Evolutionary conservation across 2,888 invertebrate genomes (phyloP).

Genomic region (Nomada hirtipes): DNA sequence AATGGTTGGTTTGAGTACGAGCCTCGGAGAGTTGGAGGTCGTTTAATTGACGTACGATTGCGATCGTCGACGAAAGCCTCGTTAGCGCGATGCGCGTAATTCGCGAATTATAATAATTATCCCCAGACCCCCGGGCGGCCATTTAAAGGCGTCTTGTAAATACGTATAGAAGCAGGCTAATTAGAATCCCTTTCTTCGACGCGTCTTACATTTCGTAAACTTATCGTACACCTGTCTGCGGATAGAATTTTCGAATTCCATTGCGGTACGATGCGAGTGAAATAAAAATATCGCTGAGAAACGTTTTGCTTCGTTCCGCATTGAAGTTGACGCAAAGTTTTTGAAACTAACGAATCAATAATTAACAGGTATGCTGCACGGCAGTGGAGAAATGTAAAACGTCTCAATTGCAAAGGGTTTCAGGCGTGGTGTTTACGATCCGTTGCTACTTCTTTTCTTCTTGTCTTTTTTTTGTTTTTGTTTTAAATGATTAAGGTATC

Average conservation of each 20-base stretch:
- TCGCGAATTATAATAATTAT: slow-evolving; percentile 49
- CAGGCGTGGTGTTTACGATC: slow-evolving; percentile 22
- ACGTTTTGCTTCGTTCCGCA: neutral
- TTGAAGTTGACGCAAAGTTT: neutral
- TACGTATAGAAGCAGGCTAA: slow-evolving; percentile 51
- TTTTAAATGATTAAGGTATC: slow-evolving; percentile 61
- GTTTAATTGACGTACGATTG: slow-evolving; percentile 45
- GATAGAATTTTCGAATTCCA: neutral
- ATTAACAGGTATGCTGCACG: neutral
- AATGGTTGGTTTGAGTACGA: slow-evolving; percentile 4
- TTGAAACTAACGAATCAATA: neutral
- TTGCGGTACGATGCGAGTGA: neutral
- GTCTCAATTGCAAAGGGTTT: slow-evolving; percentile 31
- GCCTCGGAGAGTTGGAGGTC: slow-evolving; percentile 2
- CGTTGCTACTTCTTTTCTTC: slow-evolving; percentile 12
- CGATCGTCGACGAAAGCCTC: slow-evolving; percentile 65
- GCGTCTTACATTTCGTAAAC: slow-evolving; percentile 15
- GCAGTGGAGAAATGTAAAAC: slow-evolving; percentile 12
- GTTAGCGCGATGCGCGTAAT: slow-evolving; percentile 72
- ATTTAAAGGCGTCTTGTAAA: slow-evolving; percentile 67
- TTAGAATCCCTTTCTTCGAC: slow-evolving; percentile 37
- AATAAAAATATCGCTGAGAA: too few species aligned
- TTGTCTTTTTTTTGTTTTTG: slow-evolving; percentile 24
- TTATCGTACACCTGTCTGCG: neutral
- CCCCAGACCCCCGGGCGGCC: slow-evolving; percentile 32